These are phyloP conservation scores for Lepisosteus oculatus DNA, from an alignment of 2,113 vertebrate species.

Conservation along the genomic window DNA sequence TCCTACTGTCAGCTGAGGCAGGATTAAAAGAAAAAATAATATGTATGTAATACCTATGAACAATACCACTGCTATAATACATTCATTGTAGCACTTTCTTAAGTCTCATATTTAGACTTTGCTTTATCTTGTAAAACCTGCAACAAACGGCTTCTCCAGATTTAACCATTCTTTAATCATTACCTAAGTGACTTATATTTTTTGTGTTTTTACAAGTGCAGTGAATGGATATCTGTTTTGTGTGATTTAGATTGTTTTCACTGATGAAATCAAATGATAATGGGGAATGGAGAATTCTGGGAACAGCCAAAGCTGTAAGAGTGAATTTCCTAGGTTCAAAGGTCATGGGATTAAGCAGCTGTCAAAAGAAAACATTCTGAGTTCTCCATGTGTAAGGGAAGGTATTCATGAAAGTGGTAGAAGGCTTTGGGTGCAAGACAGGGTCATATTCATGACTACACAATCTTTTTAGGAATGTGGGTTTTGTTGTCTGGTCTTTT, in stretches of 20 bases:
- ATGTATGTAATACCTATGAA: no score
- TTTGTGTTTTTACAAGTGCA: conserved; percentile 37
- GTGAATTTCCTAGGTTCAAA: conserved; percentile 67
- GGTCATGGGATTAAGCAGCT: conserved; percentile 72
- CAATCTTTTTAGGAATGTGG: neutral
- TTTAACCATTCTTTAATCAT: neutral
- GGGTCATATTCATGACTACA: conserved; percentile 20
- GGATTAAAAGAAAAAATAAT: no score
- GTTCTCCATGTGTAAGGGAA: conserved; percentile 7
- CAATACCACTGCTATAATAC: no score
- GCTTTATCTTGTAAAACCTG: no score
- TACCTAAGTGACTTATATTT: conserved; percentile 2
- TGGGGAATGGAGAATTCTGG: conserved; percentile 17
- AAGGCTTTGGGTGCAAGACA: conserved; percentile 27
- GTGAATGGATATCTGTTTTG: conserved; percentile 50
- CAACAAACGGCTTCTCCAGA: no score
- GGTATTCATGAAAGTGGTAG: conserved; percentile 13
- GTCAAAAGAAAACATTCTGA: conserved; percentile 56
- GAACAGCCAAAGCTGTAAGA: conserved; percentile 60
- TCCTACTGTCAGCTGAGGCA: no score
- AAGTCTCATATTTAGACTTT: no score
- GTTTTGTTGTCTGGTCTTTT: neutral
- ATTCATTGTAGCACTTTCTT: no score
- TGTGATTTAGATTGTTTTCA: conserved; percentile 61
- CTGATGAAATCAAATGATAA: conserved; percentile 56